Evolutionary conservation across 2,113 vertebrate species (phyloP), one percentile per base, ranked within the genome.

Genomic region (Centrocercus urophasianus): DNA sequence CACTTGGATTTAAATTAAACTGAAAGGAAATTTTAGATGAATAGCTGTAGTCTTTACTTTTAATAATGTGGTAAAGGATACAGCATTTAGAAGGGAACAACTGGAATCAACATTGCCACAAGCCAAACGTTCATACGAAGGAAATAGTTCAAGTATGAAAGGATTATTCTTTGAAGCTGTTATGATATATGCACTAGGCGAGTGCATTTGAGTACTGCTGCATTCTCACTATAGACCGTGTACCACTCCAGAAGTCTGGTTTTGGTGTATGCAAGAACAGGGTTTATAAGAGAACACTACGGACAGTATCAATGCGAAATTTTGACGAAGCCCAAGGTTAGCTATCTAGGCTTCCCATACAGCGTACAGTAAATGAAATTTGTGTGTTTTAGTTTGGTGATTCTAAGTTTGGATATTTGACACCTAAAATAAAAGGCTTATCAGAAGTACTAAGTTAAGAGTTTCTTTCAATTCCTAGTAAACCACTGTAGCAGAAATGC

Each of bases 151-250:
- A 38, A n/a, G 36, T 36, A 61, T 48, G 32, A 86, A 40, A 56
- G 63, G 43, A 78, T 92, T 89, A 10, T 72, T 90, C 82, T 52
- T 57, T 25, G 56, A 65, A 89, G 28, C 13, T 78, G 21, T 64
- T 64, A n/a, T 1, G 3, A 9, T 32, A 18, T 11, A 32, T 48
- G 6, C 7, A 32, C 52, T 42, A 54, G 59, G 3, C 64, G 22
- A 74, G 22, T 22, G 38, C 10, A 8, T 14, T 70, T 74, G 17
- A 60, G 56, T 57, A 8, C 16, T 67, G 5, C 13, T 76, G 32
- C 18, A 1, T 66, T 79, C 47, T n/a, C 67, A 19, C 7, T 70
- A 43, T 13, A 48, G 76, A 66, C 30, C 80, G 21, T 63, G 83
- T 36, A 0, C 0, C 80, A 40, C 76, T 74, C 56, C 70, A 84